phyloP scores from a whole-genome alignment of 2,113 vertebrate species.

The Hippopotamus amphibius region DNA sequence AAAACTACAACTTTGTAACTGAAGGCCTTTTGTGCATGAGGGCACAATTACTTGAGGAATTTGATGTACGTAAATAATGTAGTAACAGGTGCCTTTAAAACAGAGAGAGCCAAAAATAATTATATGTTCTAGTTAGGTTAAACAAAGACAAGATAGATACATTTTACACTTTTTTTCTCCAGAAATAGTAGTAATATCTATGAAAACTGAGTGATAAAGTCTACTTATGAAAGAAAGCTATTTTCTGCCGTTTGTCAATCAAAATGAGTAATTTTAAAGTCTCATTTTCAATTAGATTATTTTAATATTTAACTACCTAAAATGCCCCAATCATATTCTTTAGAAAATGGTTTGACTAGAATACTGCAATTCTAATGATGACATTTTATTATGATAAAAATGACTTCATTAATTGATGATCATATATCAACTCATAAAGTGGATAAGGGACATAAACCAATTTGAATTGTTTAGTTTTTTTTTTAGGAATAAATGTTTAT shows the following conservation, averaged over 20 bases:
- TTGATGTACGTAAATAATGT: conserved; percentile 34
- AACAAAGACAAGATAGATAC: conserved; percentile 12
- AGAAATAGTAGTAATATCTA: not conserved
- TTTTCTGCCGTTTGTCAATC: conserved; percentile 76
- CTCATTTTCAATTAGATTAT: conserved; percentile 81
- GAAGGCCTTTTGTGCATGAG: not conserved
- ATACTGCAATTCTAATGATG: conserved; percentile 70
- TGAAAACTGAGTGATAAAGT: conserved; percentile 44
- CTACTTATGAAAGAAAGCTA: conserved; percentile 55
- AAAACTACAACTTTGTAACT: not conserved
- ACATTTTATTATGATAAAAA: conserved; percentile 81
- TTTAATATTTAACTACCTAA: conserved; percentile 81
- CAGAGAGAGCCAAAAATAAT: not conserved
- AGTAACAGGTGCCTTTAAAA: conserved; percentile 21
- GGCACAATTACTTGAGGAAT: not conserved
- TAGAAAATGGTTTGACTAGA: conserved; percentile 74
- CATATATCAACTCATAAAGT: conserved; percentile 78
- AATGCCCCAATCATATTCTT: conserved; percentile 76
- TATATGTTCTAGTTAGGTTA: conserved; percentile 33
- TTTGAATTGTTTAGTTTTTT: conserved; percentile 53
- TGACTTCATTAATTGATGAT: conserved; percentile 82
- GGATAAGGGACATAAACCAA: conserved; percentile 59
- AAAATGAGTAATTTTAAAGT: conserved; percentile 76
- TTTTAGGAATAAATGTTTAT: conserved; percentile 21
- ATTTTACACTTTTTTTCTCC: not conserved